Conservation (phyloP, 1,140 invertebrate genomes). For the Dermatophagoides farinae region DNA sequence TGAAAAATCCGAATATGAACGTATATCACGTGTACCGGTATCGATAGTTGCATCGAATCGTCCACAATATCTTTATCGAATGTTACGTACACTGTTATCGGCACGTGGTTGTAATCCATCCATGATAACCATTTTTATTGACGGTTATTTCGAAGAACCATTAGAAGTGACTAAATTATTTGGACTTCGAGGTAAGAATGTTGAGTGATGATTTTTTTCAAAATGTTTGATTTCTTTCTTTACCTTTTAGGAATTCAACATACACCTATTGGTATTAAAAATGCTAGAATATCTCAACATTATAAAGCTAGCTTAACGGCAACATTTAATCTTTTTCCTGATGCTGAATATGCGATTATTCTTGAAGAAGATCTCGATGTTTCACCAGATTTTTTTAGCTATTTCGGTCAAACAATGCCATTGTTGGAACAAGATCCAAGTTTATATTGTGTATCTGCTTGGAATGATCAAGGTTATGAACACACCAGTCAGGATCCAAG, state of each 20-base stretch:
- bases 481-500: conserved; percentile 37
- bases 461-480: conserved; percentile 45
- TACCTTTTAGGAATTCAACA: conserved; percentile 29
- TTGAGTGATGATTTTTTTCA: no score
- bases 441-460: conserved; percentile 42
- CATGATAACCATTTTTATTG: conserved; percentile 43
- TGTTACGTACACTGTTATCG: conserved; percentile 36
- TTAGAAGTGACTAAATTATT: conserved; percentile 38
- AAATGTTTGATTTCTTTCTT: no score
- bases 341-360: conserved; percentile 38
- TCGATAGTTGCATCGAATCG: conserved; percentile 42
- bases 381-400: conserved; percentile 39
- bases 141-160: conserved; percentile 45
- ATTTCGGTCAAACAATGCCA: conserved; percentile 38
- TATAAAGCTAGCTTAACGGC: conserved; percentile 43
- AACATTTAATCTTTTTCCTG: conserved; percentile 39
- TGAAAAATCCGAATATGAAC: neutral
- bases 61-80: conserved; percentile 42
- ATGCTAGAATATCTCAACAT: conserved; percentile 44
- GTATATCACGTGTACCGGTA: conserved; percentile 29
- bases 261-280: conserved; percentile 33
- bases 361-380: conserved; percentile 45
- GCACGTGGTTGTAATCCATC: conserved; percentile 35
- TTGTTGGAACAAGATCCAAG: conserved; percentile 35
- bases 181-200: conserved; percentile 27